These are phyloP conservation scores for Agrypnus murinus DNA, from an alignment of 2,888 invertebrate genomes.

Conservation along the genomic window DNA sequence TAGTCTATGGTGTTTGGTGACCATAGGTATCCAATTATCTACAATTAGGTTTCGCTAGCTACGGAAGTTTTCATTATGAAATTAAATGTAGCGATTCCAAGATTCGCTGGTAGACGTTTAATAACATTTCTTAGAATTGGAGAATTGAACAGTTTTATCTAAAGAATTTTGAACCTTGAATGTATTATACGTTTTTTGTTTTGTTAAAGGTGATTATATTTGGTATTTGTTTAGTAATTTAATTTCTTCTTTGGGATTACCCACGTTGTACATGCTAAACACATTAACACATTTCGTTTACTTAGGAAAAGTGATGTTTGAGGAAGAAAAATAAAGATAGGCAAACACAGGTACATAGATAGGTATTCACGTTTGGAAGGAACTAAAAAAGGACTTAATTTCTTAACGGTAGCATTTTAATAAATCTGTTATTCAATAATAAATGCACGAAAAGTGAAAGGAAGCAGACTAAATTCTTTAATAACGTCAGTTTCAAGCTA, in stretches of 20 bases:
- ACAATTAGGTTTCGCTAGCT: too few species aligned
- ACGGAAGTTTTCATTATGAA: too few species aligned
- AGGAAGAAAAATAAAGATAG: neutral
- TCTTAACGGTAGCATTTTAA: conserved; percentile 35
- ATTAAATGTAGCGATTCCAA: too few species aligned
- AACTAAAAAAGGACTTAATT: neutral
- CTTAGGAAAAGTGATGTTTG: conserved; percentile 13
- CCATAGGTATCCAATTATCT: too few species aligned
- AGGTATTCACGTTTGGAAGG: too few species aligned
- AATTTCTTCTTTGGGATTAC: conserved; percentile 4
- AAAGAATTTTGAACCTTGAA: neutral
- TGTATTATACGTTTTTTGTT: neutral
- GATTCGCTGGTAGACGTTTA: too few species aligned
- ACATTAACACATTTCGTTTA: conserved; percentile 15
- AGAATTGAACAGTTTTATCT: too few species aligned
- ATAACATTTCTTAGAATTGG: too few species aligned
- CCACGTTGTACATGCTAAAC: conserved; percentile 1
- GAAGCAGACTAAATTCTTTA: conserved; percentile 35
- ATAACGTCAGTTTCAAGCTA: conserved; percentile 11
- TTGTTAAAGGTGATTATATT: neutral
- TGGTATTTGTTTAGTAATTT: conserved; percentile 7
- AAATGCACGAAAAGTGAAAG: conserved; percentile 39
- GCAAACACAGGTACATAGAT: neutral
- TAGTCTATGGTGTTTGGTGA: too few species aligned
- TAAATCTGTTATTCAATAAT: conserved; percentile 30